Evolutionary conservation across 2,888 invertebrate genomes (phyloP), one percentile per base, ranked within the genome.

Genomic region (Noctua comes): DNA sequence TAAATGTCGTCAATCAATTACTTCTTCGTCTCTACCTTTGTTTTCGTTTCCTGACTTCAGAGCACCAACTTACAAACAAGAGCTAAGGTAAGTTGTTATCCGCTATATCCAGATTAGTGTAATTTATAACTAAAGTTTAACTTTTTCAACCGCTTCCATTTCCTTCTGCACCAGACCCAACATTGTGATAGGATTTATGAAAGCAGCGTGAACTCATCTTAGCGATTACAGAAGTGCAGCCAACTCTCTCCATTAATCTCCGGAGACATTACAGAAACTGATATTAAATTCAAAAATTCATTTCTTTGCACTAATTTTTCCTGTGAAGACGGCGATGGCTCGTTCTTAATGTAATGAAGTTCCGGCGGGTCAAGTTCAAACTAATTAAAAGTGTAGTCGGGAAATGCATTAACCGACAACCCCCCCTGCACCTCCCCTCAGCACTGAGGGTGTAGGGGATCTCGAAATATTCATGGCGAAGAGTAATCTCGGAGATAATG

Each of bases 401-500:
- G 69, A 80, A 86, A 84, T 88, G 87, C 84, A 88, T 88, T 88
- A 88, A 79, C 84, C 73, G 72, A 65, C 57, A 31, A 31, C 57
- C 78, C 36, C 68, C 27, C 18, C 4, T n/a, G 16, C n/a, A 7
- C 11, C n/a, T 3, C n/a, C 10, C 11, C 8, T n/a, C n/a, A 40
- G 16, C 13, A 16, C 36, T 48, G 40, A 43, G 59, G 36, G 46
- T 43, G n/a, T 43, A 31, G 31, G 78, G 77, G 80, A 86, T 84
- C 77, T 82, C 76, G 79, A 87, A 86, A 89, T 90, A 90, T 90
- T 89, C 89, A 90, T 89, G 85, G 89, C 83, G 87, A 81, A 82
- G 88, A 86, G 89, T 88, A 88, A 89, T 89, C 87, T 90, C 82
- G 43, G 88, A 86, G 88, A 88, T 88, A 88, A 88, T 89, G 89